phyloP scores from a whole-genome alignment of 2,797 vertebrate species.

The Podarcis lilfordi region DNA sequence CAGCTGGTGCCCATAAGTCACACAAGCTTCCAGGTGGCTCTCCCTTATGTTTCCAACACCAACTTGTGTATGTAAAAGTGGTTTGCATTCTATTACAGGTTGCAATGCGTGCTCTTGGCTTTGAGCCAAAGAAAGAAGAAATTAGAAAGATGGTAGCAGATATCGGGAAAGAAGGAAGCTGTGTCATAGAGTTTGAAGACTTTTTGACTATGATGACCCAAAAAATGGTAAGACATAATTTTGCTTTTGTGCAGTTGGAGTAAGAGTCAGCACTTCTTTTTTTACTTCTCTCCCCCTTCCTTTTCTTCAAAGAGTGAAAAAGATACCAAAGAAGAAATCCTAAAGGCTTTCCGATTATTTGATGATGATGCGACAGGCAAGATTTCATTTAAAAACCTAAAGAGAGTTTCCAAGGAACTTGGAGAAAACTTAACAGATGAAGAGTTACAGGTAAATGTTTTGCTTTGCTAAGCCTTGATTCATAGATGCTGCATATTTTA shows the following conservation, averaged over 20 bases:
- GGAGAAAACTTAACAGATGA: conserved; percentile 94
- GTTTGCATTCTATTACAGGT: conserved; percentile 80
- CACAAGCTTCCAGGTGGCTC: background rate
- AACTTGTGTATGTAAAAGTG: background rate
- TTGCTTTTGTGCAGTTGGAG: conserved; percentile 1
- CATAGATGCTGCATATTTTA: background rate
- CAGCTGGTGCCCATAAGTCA: no score
- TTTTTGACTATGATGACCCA: conserved; percentile 91
- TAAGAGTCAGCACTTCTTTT: background rate
- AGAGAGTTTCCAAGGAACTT: conserved; percentile 91
- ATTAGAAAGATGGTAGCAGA: conserved; percentile 92
- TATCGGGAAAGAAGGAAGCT: conserved; percentile 87
- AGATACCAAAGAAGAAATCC: conserved; percentile 93
- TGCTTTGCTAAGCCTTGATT: background rate
- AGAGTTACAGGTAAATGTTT: conserved; percentile 86
- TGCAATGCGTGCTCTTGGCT: conserved; percentile 92
- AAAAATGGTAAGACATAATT: conserved; percentile 84
- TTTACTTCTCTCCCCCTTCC: background rate
- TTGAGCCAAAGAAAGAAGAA: conserved; percentile 97
- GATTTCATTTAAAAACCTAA: conserved; percentile 94
- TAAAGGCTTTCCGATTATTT: conserved; percentile 94
- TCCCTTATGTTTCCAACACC: background rate
- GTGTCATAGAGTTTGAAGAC: conserved; percentile 87
- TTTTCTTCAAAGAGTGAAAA: conserved; percentile 84
- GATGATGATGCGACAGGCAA: conserved; percentile 92